A percentile compares a stretch with the other conserved stretches of the same genome.
These are phyloP conservation scores for Bellardia pandia DNA, from an alignment of 2,888 invertebrate species.

Conservation along the genomic window DNA sequence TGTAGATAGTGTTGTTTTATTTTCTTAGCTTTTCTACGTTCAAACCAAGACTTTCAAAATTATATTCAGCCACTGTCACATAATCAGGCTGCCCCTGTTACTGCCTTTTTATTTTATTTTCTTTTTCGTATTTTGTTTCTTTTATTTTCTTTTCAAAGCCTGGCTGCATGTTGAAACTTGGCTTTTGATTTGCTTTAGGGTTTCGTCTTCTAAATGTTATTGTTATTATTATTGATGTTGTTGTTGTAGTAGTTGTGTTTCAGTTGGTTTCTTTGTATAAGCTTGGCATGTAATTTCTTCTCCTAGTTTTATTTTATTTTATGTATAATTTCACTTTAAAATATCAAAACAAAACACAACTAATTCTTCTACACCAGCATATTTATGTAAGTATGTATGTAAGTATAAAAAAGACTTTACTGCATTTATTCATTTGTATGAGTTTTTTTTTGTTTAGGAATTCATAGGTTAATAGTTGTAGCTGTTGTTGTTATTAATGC, in stretches of 20 bases:
- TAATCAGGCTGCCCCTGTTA: constrained; percentile 39
- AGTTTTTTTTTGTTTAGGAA: constrained; percentile 36
- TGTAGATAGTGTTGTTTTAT: not conserved
- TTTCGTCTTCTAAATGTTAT: constrained; percentile 36
- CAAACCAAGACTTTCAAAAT: constrained; percentile 59
- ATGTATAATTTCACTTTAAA: constrained; percentile 58
- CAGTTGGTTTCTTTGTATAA: constrained; percentile 35
- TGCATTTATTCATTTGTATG: constrained; percentile 11
- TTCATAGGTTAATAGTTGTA: constrained; percentile 45
- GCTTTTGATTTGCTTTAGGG: constrained; percentile 59
- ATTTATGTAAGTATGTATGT: not conserved
- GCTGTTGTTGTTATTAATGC: constrained; percentile 39
- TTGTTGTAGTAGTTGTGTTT: constrained; percentile 10
- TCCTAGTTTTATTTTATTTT: not conserved
- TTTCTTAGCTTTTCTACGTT: not conserved
- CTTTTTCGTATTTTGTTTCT: not conserved
- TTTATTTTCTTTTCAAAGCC: constrained; percentile 28
- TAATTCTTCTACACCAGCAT: constrained; percentile 14
- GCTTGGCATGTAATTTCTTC: constrained; percentile 31
- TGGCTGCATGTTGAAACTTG: constrained; percentile 39
- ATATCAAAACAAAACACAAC: too few relatives aligned
- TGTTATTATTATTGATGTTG: constrained; percentile 2
- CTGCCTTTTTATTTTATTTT: constrained; percentile 20
- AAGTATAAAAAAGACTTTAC: not conserved
- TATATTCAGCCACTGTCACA: constrained; percentile 46